A percentile compares a stretch with the other conserved stretches of the same genome.
Evolutionary conservation across 2,888 invertebrate genomes (phyloP).

Genomic region (Conops quadrifasciatus): DNA sequence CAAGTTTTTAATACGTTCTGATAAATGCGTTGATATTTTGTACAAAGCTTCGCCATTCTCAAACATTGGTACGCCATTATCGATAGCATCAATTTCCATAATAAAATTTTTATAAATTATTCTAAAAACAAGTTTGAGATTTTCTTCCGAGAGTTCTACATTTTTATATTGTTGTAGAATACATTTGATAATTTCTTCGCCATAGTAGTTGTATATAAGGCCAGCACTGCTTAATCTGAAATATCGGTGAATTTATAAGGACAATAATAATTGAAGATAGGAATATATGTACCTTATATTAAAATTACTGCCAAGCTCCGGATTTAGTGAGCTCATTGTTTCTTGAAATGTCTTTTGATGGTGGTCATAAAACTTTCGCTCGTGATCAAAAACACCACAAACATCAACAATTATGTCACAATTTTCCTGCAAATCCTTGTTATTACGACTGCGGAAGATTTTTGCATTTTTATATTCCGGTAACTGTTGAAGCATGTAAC

Average conservation of each 20-base stretch:
- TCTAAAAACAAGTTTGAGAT: conserved; percentile 70
- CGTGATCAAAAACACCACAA: conserved; percentile 84
- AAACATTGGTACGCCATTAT: conserved; percentile 92
- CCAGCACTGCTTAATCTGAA: conserved; percentile 93
- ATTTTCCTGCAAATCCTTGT: conserved; percentile 70
- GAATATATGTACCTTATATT: conserved; percentile 67
- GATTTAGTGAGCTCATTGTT: conserved; percentile 72
- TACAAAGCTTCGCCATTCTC: conserved; percentile 78
- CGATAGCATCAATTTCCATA: conserved; percentile 94
- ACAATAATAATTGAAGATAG: not conserved
- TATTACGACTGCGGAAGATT: conserved; percentile 76
- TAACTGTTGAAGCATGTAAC: conserved; percentile 85
- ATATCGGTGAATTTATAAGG: not conserved
- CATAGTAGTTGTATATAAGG: conserved; percentile 89
- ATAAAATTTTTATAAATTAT: conserved; percentile 88
- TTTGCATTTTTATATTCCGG: conserved; percentile 82
- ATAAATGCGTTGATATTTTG: conserved; percentile 80
- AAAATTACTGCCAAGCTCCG: conserved; percentile 70
- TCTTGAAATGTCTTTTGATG: conserved; percentile 85
- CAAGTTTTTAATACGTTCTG: conserved; percentile 77
- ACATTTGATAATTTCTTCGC: conserved; percentile 77
- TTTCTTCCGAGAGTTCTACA: conserved; percentile 65
- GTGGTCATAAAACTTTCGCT: conserved; percentile 86
- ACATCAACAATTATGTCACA: conserved; percentile 98
- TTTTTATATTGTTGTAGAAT: conserved; percentile 66